These are phyloP conservation scores for Platycnemis pennipes DNA, from an alignment of 2,888 invertebrate species.

Conservation along the genomic window DNA sequence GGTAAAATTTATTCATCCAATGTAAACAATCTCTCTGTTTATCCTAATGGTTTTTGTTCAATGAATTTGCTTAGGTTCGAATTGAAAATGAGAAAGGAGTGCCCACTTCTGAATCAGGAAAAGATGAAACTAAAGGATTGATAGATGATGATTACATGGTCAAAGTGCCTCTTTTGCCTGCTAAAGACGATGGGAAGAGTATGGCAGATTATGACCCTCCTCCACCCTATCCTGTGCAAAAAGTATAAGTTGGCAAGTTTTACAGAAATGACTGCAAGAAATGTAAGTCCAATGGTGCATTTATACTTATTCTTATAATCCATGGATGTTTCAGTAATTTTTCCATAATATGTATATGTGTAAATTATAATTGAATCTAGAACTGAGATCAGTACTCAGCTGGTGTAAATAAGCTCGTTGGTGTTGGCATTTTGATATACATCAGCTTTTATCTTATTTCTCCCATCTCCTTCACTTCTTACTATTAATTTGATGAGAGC, in stretches of 20 bases:
- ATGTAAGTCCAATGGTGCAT: constrained; percentile 21
- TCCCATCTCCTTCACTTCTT: too few species aligned
- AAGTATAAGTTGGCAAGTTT: background rate
- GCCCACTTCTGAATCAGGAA: constrained; percentile 21
- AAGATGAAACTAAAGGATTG: constrained; percentile 11
- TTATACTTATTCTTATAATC: background rate
- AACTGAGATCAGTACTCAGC: too few species aligned
- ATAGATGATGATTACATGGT: constrained; percentile 47
- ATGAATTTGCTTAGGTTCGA: background rate
- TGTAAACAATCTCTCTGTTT: background rate
- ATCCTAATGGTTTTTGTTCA: background rate
- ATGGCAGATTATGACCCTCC: background rate
- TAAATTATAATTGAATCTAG: too few species aligned
- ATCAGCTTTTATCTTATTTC: too few species aligned
- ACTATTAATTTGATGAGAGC: too few species aligned
- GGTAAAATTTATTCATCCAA: background rate
- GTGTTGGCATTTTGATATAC: too few species aligned
- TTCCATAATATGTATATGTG: too few species aligned
- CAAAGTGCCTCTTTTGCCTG: constrained; percentile 58
- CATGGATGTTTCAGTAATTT: background rate
- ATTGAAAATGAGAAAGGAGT: constrained; percentile 55
- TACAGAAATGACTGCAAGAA: background rate
- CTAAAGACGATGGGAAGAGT: constrained; percentile 18
- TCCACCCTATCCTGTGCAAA: constrained; percentile 37
- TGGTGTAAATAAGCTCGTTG: too few species aligned